Evolutionary conservation across 2,888 invertebrate genomes (phyloP), one percentile per base, ranked within the genome.

Genomic region (Drosophila anomalata): DNA sequence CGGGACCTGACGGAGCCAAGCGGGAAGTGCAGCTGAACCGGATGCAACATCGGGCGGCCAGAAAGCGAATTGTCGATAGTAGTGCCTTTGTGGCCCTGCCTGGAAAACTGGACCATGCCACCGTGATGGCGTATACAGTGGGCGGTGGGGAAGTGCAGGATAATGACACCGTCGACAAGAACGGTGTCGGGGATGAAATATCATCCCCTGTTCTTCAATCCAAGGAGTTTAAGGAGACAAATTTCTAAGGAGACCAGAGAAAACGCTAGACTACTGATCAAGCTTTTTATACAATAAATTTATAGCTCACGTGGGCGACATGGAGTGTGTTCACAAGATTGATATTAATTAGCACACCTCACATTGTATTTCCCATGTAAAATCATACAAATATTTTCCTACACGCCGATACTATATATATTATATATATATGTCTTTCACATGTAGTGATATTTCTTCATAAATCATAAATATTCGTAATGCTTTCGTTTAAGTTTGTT

Each of bases 71-170:
- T 57, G 93, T 96, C 73, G 95, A 96, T 73, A 95, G 95, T 89
- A 94, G 96, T 81, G 93, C 94, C 20, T 94, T 95, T 91, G 90
- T 91, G 39, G 92, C 92, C 48, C 94, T 97, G 79, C 97, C 97
- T 0, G 97, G 97, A 2, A 97, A 97, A 91, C 92, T 97, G 76
- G 97, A 97, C 91, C 97, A 97, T 91, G 97, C 97, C 22, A 95
- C 96, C 4, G 95, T 96, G 20, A 95, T 96, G 52, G 97, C 97
- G 2, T 96, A 95, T 89, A 95, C 95, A 75, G 95, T 96, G 39
- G 95, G 95, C n/a, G 89, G 88, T 39, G 86, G 66, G 0, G 46
- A 59, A 9, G 17, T 31, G 0, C 69, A 73, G 5, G 26, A 41
- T 8, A 50, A 42, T 11, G 67, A 46, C 9, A 65, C 57, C 11